Evolutionary conservation across 2,888 invertebrate genomes (phyloP).

Genomic region (Callimorpha dominula): DNA sequence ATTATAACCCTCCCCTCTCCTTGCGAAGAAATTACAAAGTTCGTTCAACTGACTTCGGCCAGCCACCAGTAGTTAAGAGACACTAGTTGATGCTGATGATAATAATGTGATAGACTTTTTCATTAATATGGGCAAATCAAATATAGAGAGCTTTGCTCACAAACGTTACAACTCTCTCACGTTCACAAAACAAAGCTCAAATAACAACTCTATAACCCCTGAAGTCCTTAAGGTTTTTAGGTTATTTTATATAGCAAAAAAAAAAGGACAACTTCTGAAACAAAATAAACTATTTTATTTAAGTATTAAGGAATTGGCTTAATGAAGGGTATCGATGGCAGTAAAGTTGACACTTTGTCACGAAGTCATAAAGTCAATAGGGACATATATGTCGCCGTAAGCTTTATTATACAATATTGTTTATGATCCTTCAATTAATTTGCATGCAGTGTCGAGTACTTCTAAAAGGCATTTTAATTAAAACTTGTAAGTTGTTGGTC

Average conservation of each 20-base stretch:
- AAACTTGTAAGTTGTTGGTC: slow-evolving; percentile 56
- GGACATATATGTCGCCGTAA: slow-evolving; percentile 43
- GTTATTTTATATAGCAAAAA: background rate
- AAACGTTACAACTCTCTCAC: background rate
- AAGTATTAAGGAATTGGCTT: slow-evolving; percentile 11
- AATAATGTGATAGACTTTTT: background rate
- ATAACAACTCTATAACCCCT: background rate
- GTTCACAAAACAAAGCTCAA: background rate
- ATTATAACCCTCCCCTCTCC: no score
- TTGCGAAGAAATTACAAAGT: no score
- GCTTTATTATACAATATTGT: slow-evolving; percentile 49
- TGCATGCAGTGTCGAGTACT: slow-evolving; percentile 61
- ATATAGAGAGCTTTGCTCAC: background rate
- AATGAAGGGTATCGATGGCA: slow-evolving; percentile 21
- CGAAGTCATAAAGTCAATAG: slow-evolving; percentile 49
- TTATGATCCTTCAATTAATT: slow-evolving; percentile 66
- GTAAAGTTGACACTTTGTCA: slow-evolving; percentile 15
- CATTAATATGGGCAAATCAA: background rate
- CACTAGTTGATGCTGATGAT: no score
- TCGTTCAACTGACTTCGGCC: no score
- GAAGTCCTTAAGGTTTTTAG: background rate
- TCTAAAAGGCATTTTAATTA: slow-evolving; percentile 67
- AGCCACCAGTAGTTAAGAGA: no score
- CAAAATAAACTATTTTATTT: background rate
- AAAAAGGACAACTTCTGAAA: no score